phyloP scores from a whole-genome alignment of 2,113 vertebrate species.

The Perca schrenkii region DNA sequence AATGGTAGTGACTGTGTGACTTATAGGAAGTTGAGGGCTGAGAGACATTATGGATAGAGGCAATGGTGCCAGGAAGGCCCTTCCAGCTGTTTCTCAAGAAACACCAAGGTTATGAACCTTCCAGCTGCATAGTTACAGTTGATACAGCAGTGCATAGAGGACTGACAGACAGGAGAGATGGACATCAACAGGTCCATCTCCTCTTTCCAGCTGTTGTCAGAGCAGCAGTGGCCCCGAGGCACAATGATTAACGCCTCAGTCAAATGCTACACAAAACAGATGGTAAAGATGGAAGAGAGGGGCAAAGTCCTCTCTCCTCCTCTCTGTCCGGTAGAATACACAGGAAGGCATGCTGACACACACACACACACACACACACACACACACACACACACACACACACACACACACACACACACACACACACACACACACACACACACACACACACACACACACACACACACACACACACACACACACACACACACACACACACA shows the following conservation, averaged over 20 bases:
- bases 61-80: slow-evolving; percentile 3
- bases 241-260: slow-evolving; percentile 65
- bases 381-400: slow-evolving; percentile 2
- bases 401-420: slow-evolving; percentile 2
- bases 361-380: slow-evolving; percentile 16
- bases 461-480: slow-evolving; percentile 15
- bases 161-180: slow-evolving; percentile 51
- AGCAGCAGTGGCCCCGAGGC: slow-evolving; percentile 41
- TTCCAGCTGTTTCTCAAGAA: slow-evolving; percentile 49
- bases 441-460: slow-evolving; percentile 2
- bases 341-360: slow-evolving; percentile 18
- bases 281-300: slow-evolving; percentile 55
- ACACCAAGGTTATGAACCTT: slow-evolving; percentile 51
- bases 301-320: slow-evolving; percentile 38
- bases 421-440: slow-evolving; percentile 9
- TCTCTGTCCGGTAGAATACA: slow-evolving; percentile 13
- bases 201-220: slow-evolving; percentile 71
- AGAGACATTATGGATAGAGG: neutral
- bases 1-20: neutral
- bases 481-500: neutral
- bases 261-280: slow-evolving; percentile 73
- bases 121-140: slow-evolving; percentile 54
- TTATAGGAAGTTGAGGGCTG: neutral
- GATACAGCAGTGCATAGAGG: slow-evolving; percentile 9
- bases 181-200: slow-evolving; percentile 63